These are phyloP conservation scores for Tenthredo scrophulariae DNA, from an alignment of 2,888 invertebrate genomes.

Conservation along the genomic window DNA sequence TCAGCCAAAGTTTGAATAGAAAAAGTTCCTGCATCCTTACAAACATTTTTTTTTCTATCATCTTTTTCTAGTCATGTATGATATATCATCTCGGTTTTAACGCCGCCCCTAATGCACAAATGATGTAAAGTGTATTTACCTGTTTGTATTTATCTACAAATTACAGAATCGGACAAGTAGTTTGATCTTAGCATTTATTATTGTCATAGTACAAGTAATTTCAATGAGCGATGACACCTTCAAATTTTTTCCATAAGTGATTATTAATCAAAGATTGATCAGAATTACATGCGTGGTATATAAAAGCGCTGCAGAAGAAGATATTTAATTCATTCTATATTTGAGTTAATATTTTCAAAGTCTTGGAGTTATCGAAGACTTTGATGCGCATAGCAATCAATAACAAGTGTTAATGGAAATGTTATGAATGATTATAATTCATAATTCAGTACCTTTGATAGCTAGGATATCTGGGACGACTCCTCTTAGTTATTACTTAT, in stretches of 20 bases:
- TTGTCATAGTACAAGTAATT: not conserved
- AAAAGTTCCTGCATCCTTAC: conserved; percentile 69
- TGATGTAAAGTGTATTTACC: conserved; percentile 4
- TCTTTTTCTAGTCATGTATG: not conserved
- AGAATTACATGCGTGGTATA: conserved; percentile 29
- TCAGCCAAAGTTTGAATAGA: conserved; percentile 57
- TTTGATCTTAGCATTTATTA: conserved; percentile 5
- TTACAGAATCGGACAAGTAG: not conserved
- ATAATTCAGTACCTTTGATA: not conserved
- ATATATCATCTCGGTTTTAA: not conserved
- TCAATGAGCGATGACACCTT: conserved; percentile 22
- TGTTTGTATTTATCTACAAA: not conserved
- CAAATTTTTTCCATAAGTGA: not conserved
- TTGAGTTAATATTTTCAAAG: not conserved
- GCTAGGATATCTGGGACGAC: not conserved
- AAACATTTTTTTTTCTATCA: conserved; percentile 47
- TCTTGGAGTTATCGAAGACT: conserved; percentile 12
- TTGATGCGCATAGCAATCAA: not conserved
- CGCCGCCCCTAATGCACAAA: not conserved
- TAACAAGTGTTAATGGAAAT: not conserved
- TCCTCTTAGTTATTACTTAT: not conserved
- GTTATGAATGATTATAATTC: conserved; percentile 16
- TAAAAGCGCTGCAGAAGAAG: not conserved
- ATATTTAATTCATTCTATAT: not conserved
- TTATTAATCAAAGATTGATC: not conserved